A percentile compares a stretch with the other conserved stretches of the same genome.
phyloP scores from a whole-genome alignment of 1,140 invertebrate genomes.

The Coptotermes formosanus region DNA sequence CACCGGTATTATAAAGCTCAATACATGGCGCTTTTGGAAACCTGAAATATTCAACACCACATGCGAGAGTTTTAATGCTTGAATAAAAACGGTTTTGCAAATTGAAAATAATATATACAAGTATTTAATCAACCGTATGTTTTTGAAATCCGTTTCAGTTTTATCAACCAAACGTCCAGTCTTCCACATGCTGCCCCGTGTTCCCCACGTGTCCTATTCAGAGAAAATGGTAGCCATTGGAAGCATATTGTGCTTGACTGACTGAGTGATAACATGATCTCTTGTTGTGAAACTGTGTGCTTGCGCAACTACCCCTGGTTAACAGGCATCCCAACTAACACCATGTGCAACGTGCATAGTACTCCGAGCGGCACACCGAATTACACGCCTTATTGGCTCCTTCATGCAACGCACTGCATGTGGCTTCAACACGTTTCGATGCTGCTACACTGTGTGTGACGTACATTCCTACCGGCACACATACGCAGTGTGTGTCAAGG shows the following conservation, averaged over 20 bases:
- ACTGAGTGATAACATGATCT: constrained; percentile 1
- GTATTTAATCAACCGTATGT: neutral
- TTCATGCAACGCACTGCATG: constrained; percentile 3
- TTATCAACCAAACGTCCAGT: neutral
- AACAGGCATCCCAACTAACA: constrained; percentile 10
- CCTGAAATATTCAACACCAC: too few relatives aligned
- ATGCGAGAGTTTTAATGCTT: too few relatives aligned
- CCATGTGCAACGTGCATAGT: constrained; percentile 10
- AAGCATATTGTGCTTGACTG: neutral
- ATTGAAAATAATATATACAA: neutral
- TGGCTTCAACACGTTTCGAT: constrained; percentile 17
- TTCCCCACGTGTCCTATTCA: neutral
- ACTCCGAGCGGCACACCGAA: neutral
- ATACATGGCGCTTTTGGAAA: too few relatives aligned
- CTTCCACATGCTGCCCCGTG: neutral
- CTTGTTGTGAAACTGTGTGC: neutral
- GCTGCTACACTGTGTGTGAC: neutral
- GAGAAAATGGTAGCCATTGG: neutral
- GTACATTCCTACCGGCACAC: neutral
- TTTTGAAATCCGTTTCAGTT: constrained; percentile 2
- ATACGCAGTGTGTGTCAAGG: neutral
- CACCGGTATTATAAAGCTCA: too few relatives aligned
- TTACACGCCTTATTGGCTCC: constrained; percentile 5
- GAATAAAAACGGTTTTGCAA: too few relatives aligned
- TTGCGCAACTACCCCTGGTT: constrained; percentile 7